Conservation (phyloP, 2,797 vertebrate genomes). For the Amazona ochrocephala region DNA sequence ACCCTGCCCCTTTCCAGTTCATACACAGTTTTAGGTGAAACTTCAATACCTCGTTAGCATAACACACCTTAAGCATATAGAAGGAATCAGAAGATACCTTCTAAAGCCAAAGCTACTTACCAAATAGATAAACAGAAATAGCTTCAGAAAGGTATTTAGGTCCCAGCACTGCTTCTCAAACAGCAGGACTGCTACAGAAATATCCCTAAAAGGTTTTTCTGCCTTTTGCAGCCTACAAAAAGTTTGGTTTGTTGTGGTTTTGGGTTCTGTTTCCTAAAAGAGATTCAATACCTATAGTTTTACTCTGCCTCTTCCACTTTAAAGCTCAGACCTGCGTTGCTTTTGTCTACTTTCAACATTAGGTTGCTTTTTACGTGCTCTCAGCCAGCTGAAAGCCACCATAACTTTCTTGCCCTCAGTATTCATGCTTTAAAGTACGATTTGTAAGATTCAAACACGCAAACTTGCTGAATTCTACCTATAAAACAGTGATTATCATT, state of each 20-base stretch:
- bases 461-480: background rate
- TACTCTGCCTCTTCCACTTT: background rate
- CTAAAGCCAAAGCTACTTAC: constrained; percentile 39
- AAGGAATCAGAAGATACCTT: background rate
- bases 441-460: background rate
- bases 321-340: background rate
- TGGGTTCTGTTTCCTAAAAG: background rate
- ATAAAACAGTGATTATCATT: background rate
- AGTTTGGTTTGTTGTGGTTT: background rate
- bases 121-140: constrained; percentile 17
- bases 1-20: background rate
- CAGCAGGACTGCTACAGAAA: background rate
- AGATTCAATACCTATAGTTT: background rate
- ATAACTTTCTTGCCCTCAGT: background rate
- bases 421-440: background rate
- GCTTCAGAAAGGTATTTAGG: background rate
- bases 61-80: background rate
- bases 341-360: background rate
- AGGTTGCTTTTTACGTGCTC: background rate
- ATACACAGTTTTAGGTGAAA: background rate
- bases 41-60: background rate
- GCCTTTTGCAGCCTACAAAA: background rate
- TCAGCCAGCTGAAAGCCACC: background rate
- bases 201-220: background rate
- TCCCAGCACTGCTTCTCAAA: background rate